These are phyloP conservation scores for Orientallactaga sibirica DNA, from an alignment of 2,797 vertebrate genomes.

Conservation along the genomic window DNA sequence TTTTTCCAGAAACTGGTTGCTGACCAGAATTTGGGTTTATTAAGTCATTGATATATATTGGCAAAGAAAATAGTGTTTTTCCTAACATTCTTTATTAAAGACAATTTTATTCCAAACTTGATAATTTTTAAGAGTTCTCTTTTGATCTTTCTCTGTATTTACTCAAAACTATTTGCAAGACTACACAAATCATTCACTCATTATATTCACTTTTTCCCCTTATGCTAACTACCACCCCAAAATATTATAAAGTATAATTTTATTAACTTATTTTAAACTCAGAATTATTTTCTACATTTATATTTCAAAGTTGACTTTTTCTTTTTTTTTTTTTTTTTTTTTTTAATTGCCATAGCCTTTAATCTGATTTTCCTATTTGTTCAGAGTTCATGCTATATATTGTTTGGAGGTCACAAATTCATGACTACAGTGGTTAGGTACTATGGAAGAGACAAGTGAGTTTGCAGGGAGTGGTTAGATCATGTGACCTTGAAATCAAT, in stretches of 20 bases:
- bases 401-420: slow-evolving; percentile 3
- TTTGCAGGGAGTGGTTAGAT: background rate
- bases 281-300: too few relatives aligned
- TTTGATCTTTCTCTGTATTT: background rate
- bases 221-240: background rate
- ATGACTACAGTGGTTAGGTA: background rate
- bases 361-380: background rate
- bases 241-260: background rate
- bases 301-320: too few relatives aligned
- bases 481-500: too few relatives aligned
- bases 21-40: too few relatives aligned
- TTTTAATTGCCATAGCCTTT: background rate
- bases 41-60: too few relatives aligned
- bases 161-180: background rate
- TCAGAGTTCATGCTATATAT: background rate
- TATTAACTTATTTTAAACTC: background rate
- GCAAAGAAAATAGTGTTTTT: too few relatives aligned
- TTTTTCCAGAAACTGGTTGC: too few relatives aligned
- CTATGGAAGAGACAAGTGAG: background rate
- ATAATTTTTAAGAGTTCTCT: too few relatives aligned
- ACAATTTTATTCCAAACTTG: too few relatives aligned
- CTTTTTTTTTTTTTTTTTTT: background rate
- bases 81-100: too few relatives aligned
- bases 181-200: background rate
- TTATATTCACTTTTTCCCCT: background rate